These are phyloP conservation scores for Styela plicata DNA, from an alignment of 23 tunicate genomes.

Conservation along the genomic window DNA sequence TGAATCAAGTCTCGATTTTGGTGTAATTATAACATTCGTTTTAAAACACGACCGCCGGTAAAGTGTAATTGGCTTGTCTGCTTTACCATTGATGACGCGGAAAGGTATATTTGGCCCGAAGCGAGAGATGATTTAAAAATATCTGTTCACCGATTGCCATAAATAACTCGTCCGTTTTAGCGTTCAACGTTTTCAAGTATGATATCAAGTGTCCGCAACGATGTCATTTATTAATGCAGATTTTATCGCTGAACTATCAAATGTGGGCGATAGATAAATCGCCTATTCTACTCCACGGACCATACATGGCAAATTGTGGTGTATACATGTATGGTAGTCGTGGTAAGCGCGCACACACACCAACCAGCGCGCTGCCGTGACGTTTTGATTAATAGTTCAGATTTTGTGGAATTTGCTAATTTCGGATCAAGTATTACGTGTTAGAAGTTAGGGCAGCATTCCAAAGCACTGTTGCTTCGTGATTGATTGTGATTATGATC, in stretches of 20 bases:
- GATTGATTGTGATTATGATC: background rate
- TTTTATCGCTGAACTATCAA: too few relatives aligned
- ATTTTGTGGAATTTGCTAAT: background rate
- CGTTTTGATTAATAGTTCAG: background rate
- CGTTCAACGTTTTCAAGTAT: background rate
- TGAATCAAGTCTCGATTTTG: background rate
- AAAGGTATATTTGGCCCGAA: conserved; percentile 8
- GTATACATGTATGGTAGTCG: too few relatives aligned
- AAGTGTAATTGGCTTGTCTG: background rate
- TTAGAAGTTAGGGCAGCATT: background rate
- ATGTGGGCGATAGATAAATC: too few relatives aligned
- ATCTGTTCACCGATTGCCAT: background rate
- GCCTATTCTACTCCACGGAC: too few relatives aligned
- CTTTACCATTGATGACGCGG: background rate
- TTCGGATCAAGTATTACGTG: background rate
- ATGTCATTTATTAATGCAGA: too few relatives aligned
- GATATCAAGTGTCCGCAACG: background rate
- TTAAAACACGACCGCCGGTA: background rate
- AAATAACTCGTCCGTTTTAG: conserved; percentile 5
- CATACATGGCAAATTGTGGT: too few relatives aligned
- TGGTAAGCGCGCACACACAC: background rate
- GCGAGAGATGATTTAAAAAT: conserved; percentile 11
- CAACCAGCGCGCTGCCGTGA: background rate
- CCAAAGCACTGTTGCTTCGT: background rate
- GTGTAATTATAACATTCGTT: background rate